Evolutionary conservation across 2,113 vertebrate genomes (phyloP).

Genomic region (Charina bottae): DNA sequence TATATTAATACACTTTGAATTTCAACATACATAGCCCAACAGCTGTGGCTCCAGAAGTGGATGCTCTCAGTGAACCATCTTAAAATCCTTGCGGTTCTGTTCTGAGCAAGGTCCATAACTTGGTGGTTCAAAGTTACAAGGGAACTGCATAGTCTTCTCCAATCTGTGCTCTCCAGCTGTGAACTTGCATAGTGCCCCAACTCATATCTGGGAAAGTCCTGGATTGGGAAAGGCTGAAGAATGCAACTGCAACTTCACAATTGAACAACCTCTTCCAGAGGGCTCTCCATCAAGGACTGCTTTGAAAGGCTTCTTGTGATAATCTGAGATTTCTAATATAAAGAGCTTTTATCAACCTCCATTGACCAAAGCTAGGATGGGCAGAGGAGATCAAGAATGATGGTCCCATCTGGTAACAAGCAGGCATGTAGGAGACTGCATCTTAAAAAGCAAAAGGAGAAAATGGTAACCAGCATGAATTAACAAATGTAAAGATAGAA

Average conservation of each 20-base stretch:
- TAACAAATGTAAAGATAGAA: neutral
- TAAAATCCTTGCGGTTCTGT: neutral
- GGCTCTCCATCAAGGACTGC: neutral
- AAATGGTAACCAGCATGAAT: neutral
- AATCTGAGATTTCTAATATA: neutral
- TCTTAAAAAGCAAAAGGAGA: neutral
- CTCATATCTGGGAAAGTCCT: neutral
- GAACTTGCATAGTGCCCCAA: neutral
- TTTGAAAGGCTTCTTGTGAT: neutral
- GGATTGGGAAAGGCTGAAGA: neutral
- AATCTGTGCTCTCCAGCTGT: neutral
- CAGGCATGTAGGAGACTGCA: neutral
- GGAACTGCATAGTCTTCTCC: neutral
- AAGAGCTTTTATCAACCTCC: neutral
- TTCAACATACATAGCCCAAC: neutral
- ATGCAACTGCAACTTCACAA: neutral
- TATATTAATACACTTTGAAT: neutral
- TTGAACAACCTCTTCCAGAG: neutral
- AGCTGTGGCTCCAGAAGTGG: neutral
- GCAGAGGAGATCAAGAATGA: neutral
- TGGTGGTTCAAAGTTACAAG: neutral
- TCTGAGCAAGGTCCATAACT: neutral
- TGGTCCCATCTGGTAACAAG: neutral
- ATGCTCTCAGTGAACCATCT: neutral
- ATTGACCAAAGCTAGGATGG: neutral